phyloP scores from a whole-genome alignment of 2,113 vertebrate species.

The Dasyprocta punctata region DNA sequence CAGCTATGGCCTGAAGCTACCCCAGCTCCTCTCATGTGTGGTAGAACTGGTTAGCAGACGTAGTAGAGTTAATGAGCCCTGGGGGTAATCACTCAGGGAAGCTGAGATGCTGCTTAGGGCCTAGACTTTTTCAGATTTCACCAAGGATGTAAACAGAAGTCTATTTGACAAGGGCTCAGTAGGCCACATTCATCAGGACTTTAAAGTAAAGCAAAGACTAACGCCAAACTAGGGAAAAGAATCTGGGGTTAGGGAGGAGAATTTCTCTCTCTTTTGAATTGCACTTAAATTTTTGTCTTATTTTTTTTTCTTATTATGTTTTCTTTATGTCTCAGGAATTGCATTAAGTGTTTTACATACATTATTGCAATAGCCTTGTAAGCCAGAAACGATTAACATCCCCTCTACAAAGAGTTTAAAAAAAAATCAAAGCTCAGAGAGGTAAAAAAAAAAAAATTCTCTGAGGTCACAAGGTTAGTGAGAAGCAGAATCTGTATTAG shows the following conservation, averaged over 20 bases:
- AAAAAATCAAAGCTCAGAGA: background rate
- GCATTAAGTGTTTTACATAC: constrained; percentile 39
- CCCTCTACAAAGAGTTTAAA: background rate
- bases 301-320: constrained; percentile 33
- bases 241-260: background rate
- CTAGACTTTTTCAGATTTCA: constrained; percentile 45
- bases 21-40: constrained; percentile 19
- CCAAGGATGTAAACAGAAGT: constrained; percentile 19
- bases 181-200: constrained; percentile 36
- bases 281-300: background rate
- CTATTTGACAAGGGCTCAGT: constrained; percentile 34
- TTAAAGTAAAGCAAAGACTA: constrained; percentile 17
- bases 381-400: background rate
- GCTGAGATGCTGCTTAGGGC: background rate
- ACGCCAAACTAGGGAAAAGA: background rate
- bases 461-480: background rate
- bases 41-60: constrained; percentile 45
- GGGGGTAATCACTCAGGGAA: constrained; percentile 41
- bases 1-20: constrained; percentile 47
- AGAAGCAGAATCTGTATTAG: background rate
- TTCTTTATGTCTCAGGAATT: background rate
- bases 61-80: constrained; percentile 25
- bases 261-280: constrained; percentile 10
- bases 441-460: background rate
- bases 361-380: background rate